These are phyloP conservation scores for Xylocampa areola DNA, from an alignment of 2,888 invertebrate species.

Conservation along the genomic window DNA sequence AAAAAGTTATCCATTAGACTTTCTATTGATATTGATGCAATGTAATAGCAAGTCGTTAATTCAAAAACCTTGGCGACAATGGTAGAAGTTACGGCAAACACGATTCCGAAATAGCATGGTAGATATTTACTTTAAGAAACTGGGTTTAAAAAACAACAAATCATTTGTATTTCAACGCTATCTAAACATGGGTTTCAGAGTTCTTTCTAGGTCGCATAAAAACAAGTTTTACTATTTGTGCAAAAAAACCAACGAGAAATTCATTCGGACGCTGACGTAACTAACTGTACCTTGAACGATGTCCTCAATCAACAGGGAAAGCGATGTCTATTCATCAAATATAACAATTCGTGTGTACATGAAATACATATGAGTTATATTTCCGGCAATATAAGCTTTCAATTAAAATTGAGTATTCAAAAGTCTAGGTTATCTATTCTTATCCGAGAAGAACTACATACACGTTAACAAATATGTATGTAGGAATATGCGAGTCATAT, in stretches of 20 bases:
- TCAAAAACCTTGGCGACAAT: conserved; percentile 44
- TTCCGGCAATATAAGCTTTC: conserved; percentile 27
- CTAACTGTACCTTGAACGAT: conserved; percentile 71
- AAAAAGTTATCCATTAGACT: conserved; percentile 77
- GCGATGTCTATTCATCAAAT: conserved; percentile 65
- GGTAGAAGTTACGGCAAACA: conserved; percentile 28
- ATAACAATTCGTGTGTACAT: conserved; percentile 38
- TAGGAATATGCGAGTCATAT: conserved; percentile 23
- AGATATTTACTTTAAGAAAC: conserved; percentile 41
- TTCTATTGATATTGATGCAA: conserved; percentile 77
- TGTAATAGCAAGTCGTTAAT: conserved; percentile 49
- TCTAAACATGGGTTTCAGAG: conserved; percentile 60
- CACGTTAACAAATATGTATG: conserved; percentile 19
- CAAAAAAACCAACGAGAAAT: conserved; percentile 69
- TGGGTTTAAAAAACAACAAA: conserved; percentile 21
- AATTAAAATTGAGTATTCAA: conserved; percentile 30
- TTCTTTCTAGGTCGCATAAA: conserved; percentile 66
- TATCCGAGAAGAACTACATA: conserved; percentile 14
- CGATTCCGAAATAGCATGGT: conserved; percentile 55
- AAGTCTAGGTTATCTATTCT: conserved; percentile 42
- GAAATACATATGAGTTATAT: conserved; percentile 19
- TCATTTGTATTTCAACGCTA: conserved; percentile 49
- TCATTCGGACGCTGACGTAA: conserved; percentile 69
- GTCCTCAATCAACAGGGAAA: conserved; percentile 74
- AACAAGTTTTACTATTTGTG: conserved; percentile 71